Evolutionary conservation across 2,797 vertebrate species (phyloP).

Genomic region (Heterohyrax brucei): DNA sequence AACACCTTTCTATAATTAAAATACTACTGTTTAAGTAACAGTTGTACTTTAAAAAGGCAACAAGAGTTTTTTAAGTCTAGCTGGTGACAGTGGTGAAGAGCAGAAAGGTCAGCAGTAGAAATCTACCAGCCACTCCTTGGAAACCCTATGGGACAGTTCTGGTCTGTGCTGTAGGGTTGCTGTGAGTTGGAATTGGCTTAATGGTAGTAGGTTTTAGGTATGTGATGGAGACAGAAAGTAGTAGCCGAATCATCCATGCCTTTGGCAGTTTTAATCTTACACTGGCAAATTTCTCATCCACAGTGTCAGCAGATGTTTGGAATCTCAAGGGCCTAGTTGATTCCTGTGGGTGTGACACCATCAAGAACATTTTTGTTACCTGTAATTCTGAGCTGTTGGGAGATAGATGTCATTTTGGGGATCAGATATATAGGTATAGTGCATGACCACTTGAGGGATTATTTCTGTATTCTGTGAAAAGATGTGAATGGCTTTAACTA

Average conservation of each 20-base stretch:
- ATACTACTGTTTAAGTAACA: not conserved
- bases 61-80: not conserved
- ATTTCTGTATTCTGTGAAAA: not conserved
- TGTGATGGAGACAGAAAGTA: not conserved
- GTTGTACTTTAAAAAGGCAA: not conserved
- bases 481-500: not conserved
- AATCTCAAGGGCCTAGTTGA: not conserved
- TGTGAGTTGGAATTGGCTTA: too few species aligned
- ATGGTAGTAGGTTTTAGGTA: too few species aligned
- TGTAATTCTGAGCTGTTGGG: not conserved
- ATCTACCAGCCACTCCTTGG: too few species aligned
- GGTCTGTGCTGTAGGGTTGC: too few species aligned
- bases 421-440: too few species aligned
- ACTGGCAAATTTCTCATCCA: not conserved
- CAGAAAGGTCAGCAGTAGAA: too few species aligned
- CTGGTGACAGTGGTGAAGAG: too few species aligned
- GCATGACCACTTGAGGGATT: not conserved
- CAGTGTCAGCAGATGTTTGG: rapidly evolving
- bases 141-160: too few species aligned
- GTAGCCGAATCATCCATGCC: too few species aligned
- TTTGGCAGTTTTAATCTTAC: not conserved
- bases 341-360: rapidly evolving
- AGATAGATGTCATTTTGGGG: not conserved
- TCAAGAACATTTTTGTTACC: not conserved
- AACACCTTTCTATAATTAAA: not conserved